Percentiles rank a stretch among this genome's conserved stretches.
These are phyloP conservation scores for Calvadosia cruxmelitensis DNA, from an alignment of 30 jellyfish, hydroid and myxozoan genomes.

Conservation along the genomic window DNA sequence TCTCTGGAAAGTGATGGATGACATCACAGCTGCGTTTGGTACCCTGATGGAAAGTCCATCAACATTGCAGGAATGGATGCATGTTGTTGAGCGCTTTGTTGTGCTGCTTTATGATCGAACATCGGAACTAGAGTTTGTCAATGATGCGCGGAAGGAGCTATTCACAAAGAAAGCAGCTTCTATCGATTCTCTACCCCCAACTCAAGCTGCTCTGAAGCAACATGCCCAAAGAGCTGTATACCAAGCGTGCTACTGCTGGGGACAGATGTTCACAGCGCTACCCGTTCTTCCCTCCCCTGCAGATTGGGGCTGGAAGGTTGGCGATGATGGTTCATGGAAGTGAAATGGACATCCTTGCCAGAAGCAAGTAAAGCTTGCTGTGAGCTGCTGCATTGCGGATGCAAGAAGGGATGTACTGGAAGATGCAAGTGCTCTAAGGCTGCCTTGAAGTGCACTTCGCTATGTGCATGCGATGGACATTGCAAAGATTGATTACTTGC, in stretches of 20 bases:
- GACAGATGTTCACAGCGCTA: conserved; percentile 2
- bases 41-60: conserved; percentile 2
- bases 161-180: conserved; percentile 21
- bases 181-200: conserved; percentile 32
- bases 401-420: conserved; percentile 10
- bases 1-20: conserved; percentile 14
- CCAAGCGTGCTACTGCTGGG: conserved; percentile 28
- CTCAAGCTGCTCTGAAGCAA: conserved; percentile 22
- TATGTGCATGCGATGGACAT: background rate
- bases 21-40: conserved; percentile 4
- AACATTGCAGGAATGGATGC: background rate
- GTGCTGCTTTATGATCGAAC: conserved; percentile 27
- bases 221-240: conserved; percentile 13
- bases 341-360: conserved; percentile 17
- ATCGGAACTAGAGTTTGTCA: conserved; percentile 5
- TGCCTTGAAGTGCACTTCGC: background rate
- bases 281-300: conserved; percentile 26
- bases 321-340: background rate
- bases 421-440: conserved; percentile 29
- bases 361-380: conserved; percentile 17
- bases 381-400: conserved; percentile 32
- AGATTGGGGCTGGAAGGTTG: conserved; percentile 14
- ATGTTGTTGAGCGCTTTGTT: conserved; percentile 13
- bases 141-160: conserved; percentile 19
- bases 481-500: background rate